phyloP scores from a whole-genome alignment of 1,140 invertebrate genomes.

The Lineus longissimus region DNA sequence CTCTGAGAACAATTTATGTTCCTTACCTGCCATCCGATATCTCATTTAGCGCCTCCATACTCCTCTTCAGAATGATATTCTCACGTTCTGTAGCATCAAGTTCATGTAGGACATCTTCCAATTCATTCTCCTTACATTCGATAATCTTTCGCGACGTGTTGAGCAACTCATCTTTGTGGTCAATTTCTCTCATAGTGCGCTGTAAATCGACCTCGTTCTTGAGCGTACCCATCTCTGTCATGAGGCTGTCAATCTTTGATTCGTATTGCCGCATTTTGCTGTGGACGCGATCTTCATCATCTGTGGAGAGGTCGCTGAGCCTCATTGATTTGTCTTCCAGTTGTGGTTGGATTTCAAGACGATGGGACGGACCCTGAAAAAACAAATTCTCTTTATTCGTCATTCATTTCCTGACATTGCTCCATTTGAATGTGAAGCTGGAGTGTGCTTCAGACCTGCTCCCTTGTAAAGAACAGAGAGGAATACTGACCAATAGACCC shows the following conservation, averaged over 20 bases:
- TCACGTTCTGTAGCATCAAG: constrained; percentile 35
- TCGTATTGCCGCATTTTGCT: constrained; percentile 44
- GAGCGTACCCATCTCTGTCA: constrained; percentile 48
- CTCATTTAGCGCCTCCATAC: constrained; percentile 36
- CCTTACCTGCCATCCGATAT: constrained; percentile 39
- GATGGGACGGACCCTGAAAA: constrained; percentile 35
- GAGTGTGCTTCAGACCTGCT: too few relatives aligned
- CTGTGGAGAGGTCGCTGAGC: constrained; percentile 40
- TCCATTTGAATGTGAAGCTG: too few relatives aligned
- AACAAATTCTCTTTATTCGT: too few relatives aligned
- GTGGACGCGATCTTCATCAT: constrained; percentile 45
- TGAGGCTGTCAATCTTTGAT: constrained; percentile 47
- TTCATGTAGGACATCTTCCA: constrained; percentile 38
- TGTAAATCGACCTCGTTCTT: constrained; percentile 51
- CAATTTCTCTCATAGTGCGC: constrained; percentile 38
- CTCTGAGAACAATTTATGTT: too few relatives aligned
- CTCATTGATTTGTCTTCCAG: constrained; percentile 6
- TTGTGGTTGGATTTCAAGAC: constrained; percentile 33
- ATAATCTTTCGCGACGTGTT: constrained; percentile 37
- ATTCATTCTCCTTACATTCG: constrained; percentile 37
- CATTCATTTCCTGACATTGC: too few relatives aligned
- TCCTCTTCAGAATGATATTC: constrained; percentile 40
- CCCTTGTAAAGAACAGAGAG: too few relatives aligned
- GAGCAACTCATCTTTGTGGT: constrained; percentile 39
- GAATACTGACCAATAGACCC: too few relatives aligned